Evolutionary conservation across 2,888 invertebrate species (phyloP), one percentile per base, ranked within the genome.

Genomic region (Spilarctia lutea): DNA sequence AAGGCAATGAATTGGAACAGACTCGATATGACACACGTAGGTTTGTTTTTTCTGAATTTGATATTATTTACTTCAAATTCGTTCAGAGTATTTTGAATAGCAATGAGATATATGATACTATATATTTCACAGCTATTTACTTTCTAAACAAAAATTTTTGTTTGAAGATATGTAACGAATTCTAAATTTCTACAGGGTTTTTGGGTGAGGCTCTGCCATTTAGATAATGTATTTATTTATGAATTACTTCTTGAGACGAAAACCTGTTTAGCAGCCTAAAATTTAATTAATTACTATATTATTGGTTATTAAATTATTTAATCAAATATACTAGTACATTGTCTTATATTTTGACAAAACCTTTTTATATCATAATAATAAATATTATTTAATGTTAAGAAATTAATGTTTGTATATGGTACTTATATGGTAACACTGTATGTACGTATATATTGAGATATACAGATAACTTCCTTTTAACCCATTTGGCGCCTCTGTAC

Each of bases 1-100:
- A 68, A 72, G n/a, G 42, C 68, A 73, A 60, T n/a, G 67, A 13
- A 63, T 60, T 33, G n/a, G 60, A 72, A 66, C 52, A n/a, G 20
- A 33, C 27, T 63, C 68, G 60, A 73, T 48, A 45, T 45, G 71
- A 35, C 60, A 67, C 63, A 67, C 24, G 68, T 48, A 56, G n/a
- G 16, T 27, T 18, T 66, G 33, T 66, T 67, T 33, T n/a, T 35
- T 39, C 65, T 30, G 39, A 42, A 66, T 42, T 66, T 72, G 56
- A 66, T 56, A 56, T 67, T 67, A 13, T 52, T 24, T 56, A 56
- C 39, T 27, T 27, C 56, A 39, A 39, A 66, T 72, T 42, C 27
- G 65, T 48, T 8, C 16, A 48, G 56, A 11, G 65, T 65, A 65
- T 65, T 71, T 71, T 45, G 48, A 71, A 71, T 71, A 65, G 24